Base-by-base conservation (phyloP, 2,888 invertebrate species). In the Cepaea hortensis region DNA sequence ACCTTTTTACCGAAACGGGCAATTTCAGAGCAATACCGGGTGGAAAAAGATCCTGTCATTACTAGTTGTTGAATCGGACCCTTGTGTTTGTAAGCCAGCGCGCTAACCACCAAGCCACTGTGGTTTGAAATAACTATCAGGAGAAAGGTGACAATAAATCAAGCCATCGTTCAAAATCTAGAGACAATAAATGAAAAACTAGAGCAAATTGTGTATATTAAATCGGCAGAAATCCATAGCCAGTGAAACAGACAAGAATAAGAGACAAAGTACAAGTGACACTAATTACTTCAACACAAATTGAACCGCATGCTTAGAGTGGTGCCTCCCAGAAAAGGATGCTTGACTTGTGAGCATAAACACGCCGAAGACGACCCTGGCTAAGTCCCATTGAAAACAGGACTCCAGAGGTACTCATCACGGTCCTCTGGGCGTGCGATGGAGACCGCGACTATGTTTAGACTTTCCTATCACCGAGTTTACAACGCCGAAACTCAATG, bases 261-360 rank as follows among this genome's bases (percentile, higher is more conserved):
- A n/a, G 61, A 23, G 20, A 55, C 55, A 73, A 48, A 76, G 18
- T 18, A 70, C n/a, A 65, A 5, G 65, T 81, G 81, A 81, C 81
- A 81, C 81, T 81, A 81, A 81, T 81, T 81, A 81, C 48, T 81
- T 61, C 68, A 81, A 81, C 81, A 81, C 68, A 77, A 81, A 81
- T 18, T 81, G 81, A 70, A 50, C 81, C 70, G 6, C 50, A 11
- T 81, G 81, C 81, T 70, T 81, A 20, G 48, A 70, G 81, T 18
- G 20, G 70, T 81, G 20, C 55, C 50, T 48, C 68, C 9, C 0
- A 13, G 70, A 70, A 81, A 70, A 15, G 20, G 81, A 81, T 70
- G 81, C 81, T 70, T 81, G 68, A 81, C 81, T 81, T 68, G 70
- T 70, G 68, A 68, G 68, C 81, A 81, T 70, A 68, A 81, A 81